A percentile compares a stretch with the other conserved stretches of the same genome.
These are phyloP conservation scores for Phaenicophaeus curvirostris DNA, from an alignment of 2,797 vertebrate genomes.

Conservation along the genomic window DNA sequence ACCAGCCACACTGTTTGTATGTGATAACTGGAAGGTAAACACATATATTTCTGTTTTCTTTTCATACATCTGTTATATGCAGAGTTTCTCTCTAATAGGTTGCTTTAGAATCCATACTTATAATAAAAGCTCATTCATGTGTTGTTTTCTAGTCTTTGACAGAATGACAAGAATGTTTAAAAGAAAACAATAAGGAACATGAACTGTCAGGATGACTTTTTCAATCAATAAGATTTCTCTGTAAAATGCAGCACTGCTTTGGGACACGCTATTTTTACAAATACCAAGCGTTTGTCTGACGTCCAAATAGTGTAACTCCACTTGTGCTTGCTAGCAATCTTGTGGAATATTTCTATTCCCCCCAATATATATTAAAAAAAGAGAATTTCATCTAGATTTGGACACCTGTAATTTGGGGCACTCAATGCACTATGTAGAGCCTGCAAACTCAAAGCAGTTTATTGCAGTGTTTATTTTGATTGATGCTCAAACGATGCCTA, in stretches of 20 bases:
- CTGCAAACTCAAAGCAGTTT: neutral
- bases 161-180: neutral
- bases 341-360: neutral
- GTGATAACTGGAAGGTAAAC: neutral
- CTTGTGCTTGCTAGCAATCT: neutral
- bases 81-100: neutral
- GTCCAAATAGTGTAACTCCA: neutral
- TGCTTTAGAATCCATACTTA: constrained; percentile 34
- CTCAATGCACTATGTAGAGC: neutral
- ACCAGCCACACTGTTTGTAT: neutral
- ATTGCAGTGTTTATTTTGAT: neutral
- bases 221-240: neutral
- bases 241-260: neutral
- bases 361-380: neutral
- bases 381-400: neutral
- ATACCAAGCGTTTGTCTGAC: neutral
- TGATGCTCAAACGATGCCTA: neutral
- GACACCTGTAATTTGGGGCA: neutral
- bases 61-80: neutral
- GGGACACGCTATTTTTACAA: neutral
- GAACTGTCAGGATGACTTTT: neutral
- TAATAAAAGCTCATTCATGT: neutral
- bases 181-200: neutral
- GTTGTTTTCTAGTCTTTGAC: constrained; percentile 1
- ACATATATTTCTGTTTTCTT: neutral